Evolutionary conservation across 2,113 vertebrate genomes (phyloP), one percentile per base, ranked within the genome.

Genomic region (Rhea americana): DNA sequence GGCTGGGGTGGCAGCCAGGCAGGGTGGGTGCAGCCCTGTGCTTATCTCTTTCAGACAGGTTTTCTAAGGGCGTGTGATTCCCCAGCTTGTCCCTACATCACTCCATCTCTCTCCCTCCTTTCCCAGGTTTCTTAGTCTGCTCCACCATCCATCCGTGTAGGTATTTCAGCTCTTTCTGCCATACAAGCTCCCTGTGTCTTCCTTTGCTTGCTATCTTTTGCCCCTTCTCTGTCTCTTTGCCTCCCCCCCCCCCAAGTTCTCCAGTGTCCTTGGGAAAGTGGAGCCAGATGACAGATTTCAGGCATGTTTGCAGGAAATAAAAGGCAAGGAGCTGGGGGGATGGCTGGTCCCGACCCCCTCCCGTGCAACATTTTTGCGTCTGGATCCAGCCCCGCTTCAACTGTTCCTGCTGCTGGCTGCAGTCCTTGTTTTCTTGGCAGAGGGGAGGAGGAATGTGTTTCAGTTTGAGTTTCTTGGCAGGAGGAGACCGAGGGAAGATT

Each of bases 391-490:
- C 15, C 63, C 8, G 85, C 92, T 86, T 51, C 87, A 47, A 48
- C 83, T 39, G 87, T 90, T 95, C 45, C 93, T 43, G 91, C 87
- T 51, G 83, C 95, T 96, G 96, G 96, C 96, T 82, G 82, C 24
- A 68, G 86, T 94, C 93, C 92, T 78, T 91, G 93, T 91, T 93
- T 94, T 97, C 89, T 96, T 97, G 96, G 96, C 96, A 97, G 94
- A 55, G 89, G 76, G 50, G 47, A 89, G 94, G 78, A 96, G 94
- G 96, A 97, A 97, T 97, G 96, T 85, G 96, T 95, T 96, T 97
- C 96, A 68, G 96, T 97, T 97, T 95, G 96, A 97, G 96, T 96
- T 96, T 96, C 93, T 97, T 97, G 96, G 96, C 96, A 96, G 94
- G 94, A 72, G 91, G 55, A 92, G 92, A 66, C 62, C 39, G 76